Percentiles rank a stretch among this genome's conserved stretches.
These are phyloP conservation scores for Amphimallon solstitiale DNA, from an alignment of 2,888 invertebrate genomes.

Conservation along the genomic window DNA sequence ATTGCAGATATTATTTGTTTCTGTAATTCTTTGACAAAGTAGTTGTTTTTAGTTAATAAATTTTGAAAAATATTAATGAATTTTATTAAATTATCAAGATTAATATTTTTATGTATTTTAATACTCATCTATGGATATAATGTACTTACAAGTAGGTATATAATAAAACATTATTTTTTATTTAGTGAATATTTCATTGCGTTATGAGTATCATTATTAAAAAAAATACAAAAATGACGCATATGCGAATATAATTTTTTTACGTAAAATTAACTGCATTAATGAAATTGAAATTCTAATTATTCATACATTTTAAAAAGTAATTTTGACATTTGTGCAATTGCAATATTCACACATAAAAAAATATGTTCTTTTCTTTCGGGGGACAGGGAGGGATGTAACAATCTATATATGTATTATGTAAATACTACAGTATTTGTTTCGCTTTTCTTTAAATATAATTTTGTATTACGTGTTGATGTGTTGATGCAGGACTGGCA, in stretches of 20 bases:
- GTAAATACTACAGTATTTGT: slow-evolving; percentile 56
- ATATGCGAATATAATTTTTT: too few relatives aligned
- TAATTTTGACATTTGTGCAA: slow-evolving; percentile 52
- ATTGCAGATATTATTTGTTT: too few relatives aligned
- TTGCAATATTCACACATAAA: slow-evolving; percentile 53
- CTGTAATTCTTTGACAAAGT: too few relatives aligned
- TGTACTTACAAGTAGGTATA: too few relatives aligned
- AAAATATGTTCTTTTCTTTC: neutral
- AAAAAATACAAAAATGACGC: too few relatives aligned
- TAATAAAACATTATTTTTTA: neutral
- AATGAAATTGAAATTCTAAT: too few relatives aligned
- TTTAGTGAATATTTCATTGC: slow-evolving; percentile 19
- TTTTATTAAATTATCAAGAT: slow-evolving; percentile 7
- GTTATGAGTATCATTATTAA: too few relatives aligned
- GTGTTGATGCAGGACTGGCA: slow-evolving; percentile 46
- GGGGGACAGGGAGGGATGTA: slow-evolving; percentile 46
- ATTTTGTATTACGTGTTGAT: slow-evolving; percentile 39
- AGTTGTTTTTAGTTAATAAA: too few relatives aligned
- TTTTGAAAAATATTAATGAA: too few relatives aligned
- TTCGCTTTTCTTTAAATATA: slow-evolving; percentile 51
- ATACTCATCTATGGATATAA: neutral
- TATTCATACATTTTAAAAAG: too few relatives aligned
- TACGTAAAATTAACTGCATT: too few relatives aligned
- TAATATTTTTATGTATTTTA: too few relatives aligned
- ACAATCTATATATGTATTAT: slow-evolving; percentile 47